Percentiles rank a stretch among this genome's conserved stretches.
Evolutionary conservation across 2,113 vertebrate species (phyloP).

Genomic region (Oreochromis tanganicae): DNA sequence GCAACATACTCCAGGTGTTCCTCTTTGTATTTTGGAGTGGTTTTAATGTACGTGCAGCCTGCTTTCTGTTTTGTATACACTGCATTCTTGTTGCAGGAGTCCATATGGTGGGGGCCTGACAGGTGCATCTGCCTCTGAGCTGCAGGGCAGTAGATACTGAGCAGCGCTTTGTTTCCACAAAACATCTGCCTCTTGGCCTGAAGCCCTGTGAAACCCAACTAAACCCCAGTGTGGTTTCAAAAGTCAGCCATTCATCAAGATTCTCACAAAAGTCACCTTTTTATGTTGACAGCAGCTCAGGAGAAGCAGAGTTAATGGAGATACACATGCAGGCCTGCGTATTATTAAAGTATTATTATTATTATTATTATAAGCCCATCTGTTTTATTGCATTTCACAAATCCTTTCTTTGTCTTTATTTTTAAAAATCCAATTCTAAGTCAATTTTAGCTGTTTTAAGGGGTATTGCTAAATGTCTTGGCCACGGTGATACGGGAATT

Average conservation of each 20-base stretch:
- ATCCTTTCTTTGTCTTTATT: background rate
- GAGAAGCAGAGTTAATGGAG: background rate
- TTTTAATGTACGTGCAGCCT: background rate
- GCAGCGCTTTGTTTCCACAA: slow-evolving; percentile 52
- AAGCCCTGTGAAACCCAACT: background rate
- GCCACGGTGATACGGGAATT: background rate
- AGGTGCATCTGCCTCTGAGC: slow-evolving; percentile 65
- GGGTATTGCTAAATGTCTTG: background rate
- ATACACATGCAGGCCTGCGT: background rate
- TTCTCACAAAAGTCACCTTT: background rate
- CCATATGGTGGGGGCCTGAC: slow-evolving; percentile 65
- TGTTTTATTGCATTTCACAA: background rate
- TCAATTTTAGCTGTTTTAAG: background rate
- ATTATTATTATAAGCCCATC: background rate
- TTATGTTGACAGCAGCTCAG: background rate
- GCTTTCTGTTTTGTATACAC: slow-evolving; percentile 23
- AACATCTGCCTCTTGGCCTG: slow-evolving; percentile 61
- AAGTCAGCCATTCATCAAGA: background rate
- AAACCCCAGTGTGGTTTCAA: background rate
- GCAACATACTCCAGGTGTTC: background rate
- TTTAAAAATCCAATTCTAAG: background rate
- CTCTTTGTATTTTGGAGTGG: background rate
- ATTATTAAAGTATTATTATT: background rate
- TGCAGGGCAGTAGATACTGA: slow-evolving; percentile 43
- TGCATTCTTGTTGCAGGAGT: slow-evolving; percentile 29